Evolutionary conservation across 2,888 invertebrate species (phyloP).

Genomic region (Smittia sp.): DNA sequence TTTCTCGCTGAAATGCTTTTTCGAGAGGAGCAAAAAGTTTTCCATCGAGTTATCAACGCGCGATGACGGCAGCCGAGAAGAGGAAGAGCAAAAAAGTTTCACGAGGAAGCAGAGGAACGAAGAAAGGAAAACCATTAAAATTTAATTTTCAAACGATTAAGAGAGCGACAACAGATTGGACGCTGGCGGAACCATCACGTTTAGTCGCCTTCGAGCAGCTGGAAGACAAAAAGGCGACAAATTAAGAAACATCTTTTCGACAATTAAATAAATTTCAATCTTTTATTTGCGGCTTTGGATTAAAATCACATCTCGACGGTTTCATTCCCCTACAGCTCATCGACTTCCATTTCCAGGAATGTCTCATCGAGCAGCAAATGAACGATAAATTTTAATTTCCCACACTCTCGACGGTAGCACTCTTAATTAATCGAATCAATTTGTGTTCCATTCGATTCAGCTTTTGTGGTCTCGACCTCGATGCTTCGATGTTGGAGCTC

Average conservation of each 20-base stretch:
- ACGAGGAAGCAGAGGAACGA: constrained; percentile 15
- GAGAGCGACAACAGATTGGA: constrained; percentile 37
- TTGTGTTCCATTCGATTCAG: background rate
- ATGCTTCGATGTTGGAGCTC: no score
- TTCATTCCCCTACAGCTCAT: background rate
- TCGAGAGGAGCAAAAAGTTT: background rate
- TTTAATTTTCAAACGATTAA: constrained; percentile 37
- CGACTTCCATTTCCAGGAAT: background rate
- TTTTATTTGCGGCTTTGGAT: constrained; percentile 12
- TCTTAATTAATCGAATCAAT: constrained; percentile 9
- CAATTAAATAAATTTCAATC: constrained; percentile 16
- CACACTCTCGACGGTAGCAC: background rate
- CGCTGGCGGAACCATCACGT: background rate
- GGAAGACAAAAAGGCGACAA: constrained; percentile 14
- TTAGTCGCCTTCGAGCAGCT: background rate
- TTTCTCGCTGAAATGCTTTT: background rate
- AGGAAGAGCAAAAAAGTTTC: background rate
- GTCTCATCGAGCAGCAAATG: background rate
- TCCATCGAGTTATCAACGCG: background rate
- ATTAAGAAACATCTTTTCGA: constrained; percentile 30
- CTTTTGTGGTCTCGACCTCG: no score
- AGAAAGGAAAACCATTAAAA: constrained; percentile 39
- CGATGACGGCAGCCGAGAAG: background rate
- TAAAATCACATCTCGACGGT: background rate
- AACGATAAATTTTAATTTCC: constrained; percentile 15